Base-by-base conservation (phyloP, 2,888 invertebrate genomes). In the Hyles lineata region DNA sequence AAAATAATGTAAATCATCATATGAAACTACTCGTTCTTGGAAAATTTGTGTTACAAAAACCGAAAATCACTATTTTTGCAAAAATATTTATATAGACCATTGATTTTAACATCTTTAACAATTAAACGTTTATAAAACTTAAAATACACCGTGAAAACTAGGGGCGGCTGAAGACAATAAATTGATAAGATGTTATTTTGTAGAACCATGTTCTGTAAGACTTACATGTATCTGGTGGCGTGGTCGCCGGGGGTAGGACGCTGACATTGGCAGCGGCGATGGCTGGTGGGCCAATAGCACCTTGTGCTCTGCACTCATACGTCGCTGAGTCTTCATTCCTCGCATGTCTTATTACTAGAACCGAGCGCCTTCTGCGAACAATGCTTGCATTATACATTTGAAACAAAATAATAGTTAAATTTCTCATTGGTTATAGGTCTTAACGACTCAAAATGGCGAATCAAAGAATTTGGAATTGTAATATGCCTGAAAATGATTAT, bases 281-380 rank as follows among this genome's bases (percentile, higher is more conserved):
- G 78, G 95, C 96, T 75, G 95, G 93, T 76, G 95, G 95, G 76
- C 96, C 96, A 80, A 96, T 95, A 77, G 96, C 96, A 79, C 96
- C 96, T 88, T 96, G 96, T 78, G 97, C 97, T 85, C 97, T 95
- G 93, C 98, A 98, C 93, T 97, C 97, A 94, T 98, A 98, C 85
- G 95, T 94, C 86, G 97, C 98, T 82, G 96, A 95, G 95, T 98
- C 97, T 90, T 96, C 96, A 83, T 95, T 95, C 86, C 96, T 96
- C 84, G 96, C 96, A 87, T 96, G 96, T 87, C 96, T 96, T 94
- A 98, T 97, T 89, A 97, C 96, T 93, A 98, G 95, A 92, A 97
- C 97, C 95, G 98, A 97, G 96, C 97, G 96, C 95, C 96, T 97
- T 95, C 98, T 98, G 95, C 74, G 92, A 92, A 73, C 74, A 76